These are phyloP conservation scores for Cyprinodon variegatus DNA, from an alignment of 2,113 vertebrate genomes.

Conservation along the genomic window DNA sequence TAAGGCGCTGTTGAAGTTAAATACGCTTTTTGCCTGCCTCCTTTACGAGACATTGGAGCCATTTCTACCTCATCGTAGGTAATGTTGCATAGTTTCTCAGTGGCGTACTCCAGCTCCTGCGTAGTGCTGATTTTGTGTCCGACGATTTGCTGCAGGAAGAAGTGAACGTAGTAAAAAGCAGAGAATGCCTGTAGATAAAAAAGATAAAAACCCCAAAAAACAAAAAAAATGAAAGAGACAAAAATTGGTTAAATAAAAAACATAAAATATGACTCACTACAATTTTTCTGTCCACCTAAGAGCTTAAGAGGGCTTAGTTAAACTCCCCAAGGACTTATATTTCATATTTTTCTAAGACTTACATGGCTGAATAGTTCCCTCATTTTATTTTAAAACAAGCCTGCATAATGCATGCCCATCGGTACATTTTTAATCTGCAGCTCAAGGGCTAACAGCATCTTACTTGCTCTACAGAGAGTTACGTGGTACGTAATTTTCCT, in stretches of 20 bases:
- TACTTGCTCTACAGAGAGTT: too few species aligned
- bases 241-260: not conserved
- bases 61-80: conserved; percentile 78
- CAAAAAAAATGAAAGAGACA: not conserved
- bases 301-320: not conserved
- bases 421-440: not conserved
- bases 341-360: not conserved
- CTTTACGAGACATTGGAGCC: not conserved
- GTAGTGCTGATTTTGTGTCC: conserved; percentile 71
- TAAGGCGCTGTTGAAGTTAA: not conserved
- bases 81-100: conserved; percentile 78
- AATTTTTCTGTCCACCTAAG: not conserved
- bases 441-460: not conserved
- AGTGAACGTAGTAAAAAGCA: conserved; percentile 89
- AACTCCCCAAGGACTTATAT: not conserved
- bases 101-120: conserved; percentile 74
- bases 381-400: not conserved
- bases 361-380: not conserved
- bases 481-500: not conserved
- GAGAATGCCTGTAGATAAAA: conserved; percentile 88
- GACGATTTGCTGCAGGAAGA: conserved; percentile 83
- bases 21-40: not conserved
- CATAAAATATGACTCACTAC: not conserved
- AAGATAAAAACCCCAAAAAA: not conserved
- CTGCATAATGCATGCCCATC: not conserved